Evolutionary conservation across 2,113 vertebrate species (phyloP), one percentile per base, ranked within the genome.

Genomic region (Centropus bengalensis): DNA sequence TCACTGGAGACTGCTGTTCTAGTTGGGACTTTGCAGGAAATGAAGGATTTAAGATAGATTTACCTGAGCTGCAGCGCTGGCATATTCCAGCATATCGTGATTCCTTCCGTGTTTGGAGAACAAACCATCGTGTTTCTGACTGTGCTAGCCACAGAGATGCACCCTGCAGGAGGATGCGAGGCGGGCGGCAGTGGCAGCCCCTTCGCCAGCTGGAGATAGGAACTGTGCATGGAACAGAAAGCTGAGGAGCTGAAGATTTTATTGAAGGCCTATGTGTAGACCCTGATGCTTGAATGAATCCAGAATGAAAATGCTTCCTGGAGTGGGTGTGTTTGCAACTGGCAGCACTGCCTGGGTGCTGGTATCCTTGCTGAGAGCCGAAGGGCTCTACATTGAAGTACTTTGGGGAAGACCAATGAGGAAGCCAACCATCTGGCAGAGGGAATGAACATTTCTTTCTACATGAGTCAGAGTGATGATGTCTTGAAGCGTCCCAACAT

Each of bases 301-400:
- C 56, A 82, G 95, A 45, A 97, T 98, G 97, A 98, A 98, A 97
- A 99, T 99, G 98, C 98, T 99, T 91, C 99, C 99, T 5, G 99
- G 99, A 75, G 99, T 99, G 28, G 99, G 99, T 20, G 99, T 99
- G 33, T 99, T 99, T 97, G 99, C 99, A 94, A 99, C 99, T 5
- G 99, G 99, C 95, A 99, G 98, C 95, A 98, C 99, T 1, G 99
- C 99, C 76, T 98, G 98, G 52, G 98, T 99, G 87, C 98, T 99
- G 93, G 99, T 99, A 9, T 98, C 99, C 0, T 90, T 99, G 96
- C 97, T 99, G 86, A 98, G 98, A 96, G 98, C 98, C 27, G 99
- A 99, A 94, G 99, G 99, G 14, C 99, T 99, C 96, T 98, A 98
- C 10, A 97, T 99, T 33, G 98, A 99, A 92, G 99, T 99, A 0